Evolutionary conservation across 2,888 invertebrate species (phyloP), one percentile per base, ranked within the genome.

Genomic region (Syritta pipiens): DNA sequence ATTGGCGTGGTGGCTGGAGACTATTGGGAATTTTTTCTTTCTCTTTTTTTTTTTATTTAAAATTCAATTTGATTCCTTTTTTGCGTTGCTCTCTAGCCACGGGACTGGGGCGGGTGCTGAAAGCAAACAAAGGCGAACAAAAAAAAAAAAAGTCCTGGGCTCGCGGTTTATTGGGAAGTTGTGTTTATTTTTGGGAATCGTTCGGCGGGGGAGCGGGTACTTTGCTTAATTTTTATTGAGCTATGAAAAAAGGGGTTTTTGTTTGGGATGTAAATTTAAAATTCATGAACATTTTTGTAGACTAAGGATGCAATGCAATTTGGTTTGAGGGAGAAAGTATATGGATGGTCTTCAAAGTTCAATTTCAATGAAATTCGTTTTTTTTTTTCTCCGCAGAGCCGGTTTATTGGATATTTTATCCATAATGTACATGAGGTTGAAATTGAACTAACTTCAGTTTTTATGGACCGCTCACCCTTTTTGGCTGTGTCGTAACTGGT

Each of bases 21-120:
- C 67, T 68, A 62, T 68, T 72, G 79, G 57, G 72, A 55, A n/a
- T n/a, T n/a, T n/a, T n/a, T n/a, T n/a, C n/a, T n/a, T n/a, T n/a
- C n/a, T n/a, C n/a, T n/a, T n/a, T n/a, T n/a, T n/a, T n/a, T 53
- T 68, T 79, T 79, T 79, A 79, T 74, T 79, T 74, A 74, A 79
- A 79, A 79, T 79, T 79, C 79, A 79, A 74, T 79, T 77, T 79
- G 65, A 79, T 72, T 67, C 62, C 37, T 37, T 51, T 62, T 28
- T 30, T 40, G 22, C n/a, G n/a, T 37, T 37, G 3, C 42, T 49
- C 44, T 26, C 24, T 28, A 14, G 35, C 24, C 44, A 26, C 6
- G 26, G 20, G 37, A 7, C 19, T n/a, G 30, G 6, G 3, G 19
- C 4, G 7, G 32, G 26, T 48, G 12, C 20, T 51, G 51, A 22